Percentiles rank a stretch among this genome's conserved stretches.
Evolutionary conservation across 2,113 vertebrate species (phyloP).

Genomic region (Amblyornis subalaris): DNA sequence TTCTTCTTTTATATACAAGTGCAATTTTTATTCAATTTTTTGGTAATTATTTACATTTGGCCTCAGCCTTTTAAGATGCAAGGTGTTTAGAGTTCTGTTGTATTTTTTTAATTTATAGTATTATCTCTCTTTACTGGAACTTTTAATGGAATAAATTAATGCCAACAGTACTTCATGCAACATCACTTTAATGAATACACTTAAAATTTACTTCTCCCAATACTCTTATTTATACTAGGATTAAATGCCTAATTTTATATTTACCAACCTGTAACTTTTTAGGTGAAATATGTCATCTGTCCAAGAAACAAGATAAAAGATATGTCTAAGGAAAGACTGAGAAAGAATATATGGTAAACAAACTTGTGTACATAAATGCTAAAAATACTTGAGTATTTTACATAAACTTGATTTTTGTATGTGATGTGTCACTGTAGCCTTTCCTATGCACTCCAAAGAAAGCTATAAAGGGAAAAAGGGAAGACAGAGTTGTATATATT

Average conservation of each 20-base stretch:
- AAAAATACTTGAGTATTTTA: conserved; percentile 47
- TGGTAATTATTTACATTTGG: background rate
- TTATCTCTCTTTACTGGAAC: background rate
- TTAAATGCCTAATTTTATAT: background rate
- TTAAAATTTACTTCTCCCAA: background rate
- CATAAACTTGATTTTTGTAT: conserved; percentile 42
- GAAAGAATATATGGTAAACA: background rate
- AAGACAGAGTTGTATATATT: background rate
- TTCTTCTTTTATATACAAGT: conserved; percentile 1
- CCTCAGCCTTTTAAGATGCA: background rate
- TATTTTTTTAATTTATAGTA: background rate
- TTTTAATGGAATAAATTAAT: background rate
- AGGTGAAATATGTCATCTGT: background rate
- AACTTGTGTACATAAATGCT: conserved; percentile 2
- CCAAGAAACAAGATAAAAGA: background rate
- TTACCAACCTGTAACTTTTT: background rate
- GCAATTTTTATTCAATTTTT: conserved; percentile 24
- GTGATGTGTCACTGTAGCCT: background rate
- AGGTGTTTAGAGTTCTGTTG: background rate
- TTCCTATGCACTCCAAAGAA: conserved; percentile 32
- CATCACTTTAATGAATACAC: background rate
- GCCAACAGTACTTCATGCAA: background rate
- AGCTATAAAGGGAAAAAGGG: background rate
- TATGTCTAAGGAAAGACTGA: background rate
- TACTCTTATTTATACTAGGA: background rate